Percentiles rank a stretch among this genome's conserved stretches.
These are phyloP conservation scores for Grapholita molesta DNA, from an alignment of 1,140 invertebrate species.

Conservation along the genomic window DNA sequence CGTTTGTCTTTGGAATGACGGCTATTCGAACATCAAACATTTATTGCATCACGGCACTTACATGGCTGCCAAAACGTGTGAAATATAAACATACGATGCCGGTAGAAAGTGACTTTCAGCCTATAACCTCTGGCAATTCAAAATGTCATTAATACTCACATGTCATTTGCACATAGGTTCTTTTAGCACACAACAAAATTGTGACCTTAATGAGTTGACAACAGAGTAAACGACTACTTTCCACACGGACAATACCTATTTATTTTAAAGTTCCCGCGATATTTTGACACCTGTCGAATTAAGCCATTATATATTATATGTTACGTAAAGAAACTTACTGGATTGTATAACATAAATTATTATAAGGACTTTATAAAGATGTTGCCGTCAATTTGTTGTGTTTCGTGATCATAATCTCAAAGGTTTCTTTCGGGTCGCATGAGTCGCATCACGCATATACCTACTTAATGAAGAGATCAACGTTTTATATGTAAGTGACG, in stretches of 20 bases:
- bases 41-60: slow-evolving; percentile 28
- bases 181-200: not conserved
- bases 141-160: not conserved
- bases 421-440: not conserved
- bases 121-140: not conserved
- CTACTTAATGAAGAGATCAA: too few species aligned
- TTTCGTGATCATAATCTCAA: not conserved
- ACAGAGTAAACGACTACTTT: slow-evolving; percentile 1
- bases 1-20: not conserved
- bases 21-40: slow-evolving; percentile 14
- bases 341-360: not conserved
- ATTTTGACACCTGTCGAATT: slow-evolving; percentile 6
- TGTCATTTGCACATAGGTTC: not conserved
- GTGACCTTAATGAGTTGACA: slow-evolving; percentile 12
- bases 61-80: slow-evolving; percentile 48
- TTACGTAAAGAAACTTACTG: not conserved
- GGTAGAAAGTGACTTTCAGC: slow-evolving; percentile 13
- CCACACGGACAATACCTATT: slow-evolving; percentile 14
- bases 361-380: not conserved
- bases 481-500: too few species aligned
- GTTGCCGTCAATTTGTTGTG: not conserved
- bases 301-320: slow-evolving; percentile 5
- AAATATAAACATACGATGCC: slow-evolving; percentile 36
- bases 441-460: too few species aligned
- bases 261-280: slow-evolving; percentile 16